Evolutionary conservation across 1,140 invertebrate species (phyloP), one percentile per base, ranked within the genome.

Genomic region (Pteromalus puparum): DNA sequence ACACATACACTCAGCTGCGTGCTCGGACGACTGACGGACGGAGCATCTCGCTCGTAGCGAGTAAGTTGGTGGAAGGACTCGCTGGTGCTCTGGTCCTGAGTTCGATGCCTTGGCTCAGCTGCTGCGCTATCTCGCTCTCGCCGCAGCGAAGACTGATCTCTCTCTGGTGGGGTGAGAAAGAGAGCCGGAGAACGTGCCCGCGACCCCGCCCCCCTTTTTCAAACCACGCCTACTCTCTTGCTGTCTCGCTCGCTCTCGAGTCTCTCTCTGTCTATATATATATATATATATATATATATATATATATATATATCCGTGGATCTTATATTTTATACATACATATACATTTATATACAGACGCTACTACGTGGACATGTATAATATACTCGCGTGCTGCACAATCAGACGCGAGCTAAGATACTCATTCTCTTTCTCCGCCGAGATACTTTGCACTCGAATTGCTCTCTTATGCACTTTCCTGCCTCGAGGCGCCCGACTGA

Each of bases 191-290:
- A 87, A 86, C 89, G 86, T 87, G 86, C 89, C 89, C 87, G 76
- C 88, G 88, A 90, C 87, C 88, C 91, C 91, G 91, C 91, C 91
- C 87, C 88, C 53, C 90, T 91, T 91, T 91, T 91, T 91, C 88
- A 90, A 92, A 92, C 91, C 91, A 91, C 91, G 91, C 91, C 91
- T 89, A 88, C 88, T 88, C 87, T 87, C 61, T 70, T 38, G 42
- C 77, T 26, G 38, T 34, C 48, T 65, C 42, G 48, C 82, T 65
- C 68, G 21, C 48, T 73, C 38, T 78, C 24, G 26, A 30, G 26
- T 46, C 42, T 83, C 13, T 21, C 1, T 21, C 12, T 74, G 61
- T 34, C 12, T 34, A 34, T 34, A 30, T 30, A 30, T 30, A n/a
- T 72, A 42, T 28, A 21, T 42, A 15, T 53, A 1, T 76, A 34